A percentile compares a stretch with the other conserved stretches of the same genome.
These are phyloP conservation scores for Campylorhamphus procurvoides DNA, from an alignment of 2,113 vertebrate species.

Conservation along the genomic window DNA sequence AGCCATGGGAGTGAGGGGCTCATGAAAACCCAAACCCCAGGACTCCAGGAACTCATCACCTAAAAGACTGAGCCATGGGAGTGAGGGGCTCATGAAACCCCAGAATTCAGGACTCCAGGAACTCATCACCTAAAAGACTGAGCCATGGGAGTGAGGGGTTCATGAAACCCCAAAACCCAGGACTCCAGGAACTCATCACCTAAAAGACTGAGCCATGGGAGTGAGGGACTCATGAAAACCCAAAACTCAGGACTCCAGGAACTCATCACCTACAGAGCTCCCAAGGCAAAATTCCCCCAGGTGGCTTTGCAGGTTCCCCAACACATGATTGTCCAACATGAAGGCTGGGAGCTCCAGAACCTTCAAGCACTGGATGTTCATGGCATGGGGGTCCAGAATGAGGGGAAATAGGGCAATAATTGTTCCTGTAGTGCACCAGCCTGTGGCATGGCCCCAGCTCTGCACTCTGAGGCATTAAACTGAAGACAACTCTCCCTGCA, in stretches of 20 bases:
- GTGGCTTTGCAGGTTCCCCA: background rate
- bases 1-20: background rate
- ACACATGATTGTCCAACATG: background rate
- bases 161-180: background rate
- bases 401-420: background rate
- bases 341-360: background rate
- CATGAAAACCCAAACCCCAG: background rate
- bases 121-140: too few relatives aligned
- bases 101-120: background rate
- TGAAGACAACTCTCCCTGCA: background rate
- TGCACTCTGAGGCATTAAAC: background rate
- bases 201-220: background rate
- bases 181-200: background rate
- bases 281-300: background rate
- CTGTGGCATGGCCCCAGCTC: background rate
- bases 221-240: background rate
- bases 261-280: background rate
- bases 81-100: background rate
- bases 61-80: background rate
- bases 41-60: background rate
- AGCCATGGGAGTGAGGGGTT: background rate
- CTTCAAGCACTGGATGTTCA: background rate
- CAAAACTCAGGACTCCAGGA: background rate
- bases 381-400: background rate
- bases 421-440: background rate